Base-by-base conservation (phyloP, 2,113 vertebrate genomes). In the Oreotrochilus melanogaster region DNA sequence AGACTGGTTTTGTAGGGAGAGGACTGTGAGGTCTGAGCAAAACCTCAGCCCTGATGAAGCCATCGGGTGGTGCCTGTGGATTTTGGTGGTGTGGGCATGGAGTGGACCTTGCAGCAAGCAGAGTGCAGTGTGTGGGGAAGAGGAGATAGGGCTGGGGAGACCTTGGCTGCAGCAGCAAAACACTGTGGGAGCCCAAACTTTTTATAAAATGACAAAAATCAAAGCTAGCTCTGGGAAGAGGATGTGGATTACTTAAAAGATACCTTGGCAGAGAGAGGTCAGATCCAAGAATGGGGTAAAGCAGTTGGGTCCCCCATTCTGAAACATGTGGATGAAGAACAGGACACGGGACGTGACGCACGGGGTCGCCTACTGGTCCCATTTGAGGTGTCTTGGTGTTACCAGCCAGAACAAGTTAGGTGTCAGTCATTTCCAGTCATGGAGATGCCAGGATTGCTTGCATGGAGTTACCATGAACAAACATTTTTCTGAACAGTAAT, bases 271-370 rank as follows among this genome's bases (percentile, higher is more conserved):
- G 64, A 83, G 30, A 48, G 61, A 78, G 19, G 4, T 0, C 37
- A 22, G 58, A 25, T 9, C 19, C 45, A 54, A 50, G 27, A 62
- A 54, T 0, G 6, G 10, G 27, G 18, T 60, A n/a, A 54, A 39
- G 62, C 56, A 14, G 42, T 5, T 14, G 25, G 24, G 3, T 79
- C 8, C 70, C 18, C 25, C 28, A 17, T 48, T 5, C 2, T 16
- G 69, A 27, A 80, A 94, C 28, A 21, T 33, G 28, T 10, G 27
- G 62, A 45, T 72, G 50, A 25, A 61, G 27, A 18, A 27, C 0
- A 82, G 42, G 9, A 37, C 0, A 0, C 12, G 17, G 24, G 43
- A 62, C 3, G 16, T 56, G 33, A 30, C 1, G 3, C 5, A 2
- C 0, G 2, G 21, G 31, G 23, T 14, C 69, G 50, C 37, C 37